Percentiles rank a stretch among this genome's conserved stretches.
Evolutionary conservation across 2,888 invertebrate species (phyloP).

Genomic region (Leptinotarsa tumamoca): DNA sequence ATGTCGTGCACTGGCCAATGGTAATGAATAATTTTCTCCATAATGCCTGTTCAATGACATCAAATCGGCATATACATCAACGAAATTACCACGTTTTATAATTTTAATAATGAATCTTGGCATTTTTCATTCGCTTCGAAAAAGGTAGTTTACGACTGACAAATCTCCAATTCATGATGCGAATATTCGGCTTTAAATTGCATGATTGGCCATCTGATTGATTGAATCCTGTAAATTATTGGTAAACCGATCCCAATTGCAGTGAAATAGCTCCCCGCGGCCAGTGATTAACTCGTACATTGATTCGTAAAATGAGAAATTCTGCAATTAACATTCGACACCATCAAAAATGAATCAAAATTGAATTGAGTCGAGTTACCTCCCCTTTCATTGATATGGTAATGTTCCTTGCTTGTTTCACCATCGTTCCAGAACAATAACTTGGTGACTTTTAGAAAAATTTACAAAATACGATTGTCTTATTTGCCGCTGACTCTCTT

Average conservation of each 20-base stretch:
- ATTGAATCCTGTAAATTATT: slow-evolving; percentile 58
- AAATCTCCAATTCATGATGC: slow-evolving; percentile 36
- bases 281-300: slow-evolving; percentile 62
- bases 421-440: not conserved
- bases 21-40: too few relatives aligned
- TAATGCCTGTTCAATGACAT: too few relatives aligned
- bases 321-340: slow-evolving; percentile 59
- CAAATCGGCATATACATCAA: too few relatives aligned
- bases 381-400: not conserved
- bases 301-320: slow-evolving; percentile 66
- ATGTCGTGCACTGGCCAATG: too few relatives aligned
- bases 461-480: too few relatives aligned
- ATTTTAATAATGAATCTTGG: not conserved
- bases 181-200: slow-evolving; percentile 43
- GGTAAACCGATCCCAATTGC: slow-evolving; percentile 57
- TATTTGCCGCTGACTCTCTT: too few relatives aligned
- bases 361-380: slow-evolving; percentile 22
- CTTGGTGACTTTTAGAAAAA: too few relatives aligned
- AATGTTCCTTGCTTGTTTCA: not conserved
- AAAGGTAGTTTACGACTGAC: slow-evolving; percentile 35
- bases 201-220: slow-evolving; percentile 54
- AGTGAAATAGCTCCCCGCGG: slow-evolving; percentile 56
- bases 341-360: slow-evolving; percentile 36
- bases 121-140: slow-evolving; percentile 5
- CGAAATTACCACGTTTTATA: too few relatives aligned